phyloP scores from a whole-genome alignment of 2,888 invertebrate genomes.

The Caenorhabditis auriculariae region DNA sequence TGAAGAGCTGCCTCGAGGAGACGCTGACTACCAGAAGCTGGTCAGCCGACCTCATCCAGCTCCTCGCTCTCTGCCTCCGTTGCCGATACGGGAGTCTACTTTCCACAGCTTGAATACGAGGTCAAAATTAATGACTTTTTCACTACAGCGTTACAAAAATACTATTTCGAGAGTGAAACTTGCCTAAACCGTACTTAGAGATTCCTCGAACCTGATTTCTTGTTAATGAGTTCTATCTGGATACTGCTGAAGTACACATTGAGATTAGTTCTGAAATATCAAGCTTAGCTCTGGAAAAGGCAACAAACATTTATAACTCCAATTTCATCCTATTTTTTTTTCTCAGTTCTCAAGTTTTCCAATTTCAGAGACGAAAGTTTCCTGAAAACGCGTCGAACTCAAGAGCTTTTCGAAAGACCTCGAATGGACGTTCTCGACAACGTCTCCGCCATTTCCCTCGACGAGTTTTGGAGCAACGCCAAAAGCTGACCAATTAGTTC shows the following conservation, averaged over 20 bases:
- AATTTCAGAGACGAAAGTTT: slow-evolving; percentile 37
- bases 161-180: too few species aligned
- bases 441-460: slow-evolving; percentile 55
- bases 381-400: slow-evolving; percentile 22
- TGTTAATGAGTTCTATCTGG: too few species aligned
- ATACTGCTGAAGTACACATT: too few species aligned
- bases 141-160: too few species aligned
- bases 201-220: too few species aligned
- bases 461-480: slow-evolving; percentile 55
- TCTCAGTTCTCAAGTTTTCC: not conserved
- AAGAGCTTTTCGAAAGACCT: slow-evolving; percentile 48
- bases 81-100: slow-evolving; percentile 27
- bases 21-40: not conserved
- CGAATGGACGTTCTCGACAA: slow-evolving; percentile 51
- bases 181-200: too few species aligned
- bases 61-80: slow-evolving; percentile 20
- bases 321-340: not conserved
- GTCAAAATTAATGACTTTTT: not conserved
- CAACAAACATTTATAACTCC: not conserved
- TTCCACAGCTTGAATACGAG: slow-evolving; percentile 30
- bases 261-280: too few species aligned
- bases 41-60: slow-evolving; percentile 6
- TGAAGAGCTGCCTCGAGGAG: not conserved
- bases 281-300: too few species aligned
- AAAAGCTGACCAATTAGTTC: slow-evolving; percentile 2